A percentile compares a stretch with the other conserved stretches of the same genome.
Evolutionary conservation across 2,888 invertebrate species (phyloP).

Genomic region (Thereva nobilitata): DNA sequence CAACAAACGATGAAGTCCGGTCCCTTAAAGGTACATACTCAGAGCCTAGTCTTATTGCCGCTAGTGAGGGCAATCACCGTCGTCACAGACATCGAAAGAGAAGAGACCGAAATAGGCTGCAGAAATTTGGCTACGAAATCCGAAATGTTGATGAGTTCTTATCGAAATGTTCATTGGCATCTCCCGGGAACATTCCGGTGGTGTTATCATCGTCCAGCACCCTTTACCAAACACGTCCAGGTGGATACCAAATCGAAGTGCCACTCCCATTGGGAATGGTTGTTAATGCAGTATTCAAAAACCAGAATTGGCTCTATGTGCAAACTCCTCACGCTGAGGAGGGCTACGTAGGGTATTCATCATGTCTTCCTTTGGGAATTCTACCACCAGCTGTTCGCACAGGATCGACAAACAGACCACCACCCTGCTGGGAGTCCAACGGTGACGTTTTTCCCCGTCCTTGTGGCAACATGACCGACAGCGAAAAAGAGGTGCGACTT

Average conservation of each 20-base stretch:
- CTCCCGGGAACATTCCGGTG: constrained; percentile 84
- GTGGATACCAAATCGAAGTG: constrained; percentile 70
- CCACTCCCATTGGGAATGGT: constrained; percentile 79
- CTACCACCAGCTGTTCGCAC: constrained; percentile 61
- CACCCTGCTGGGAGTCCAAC: constrained; percentile 80
- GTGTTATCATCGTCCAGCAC: constrained; percentile 76
- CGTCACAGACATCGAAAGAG: constrained; percentile 56
- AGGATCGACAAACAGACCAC: constrained; percentile 59
- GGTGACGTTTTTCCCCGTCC: constrained; percentile 81
- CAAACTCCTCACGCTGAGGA: constrained; percentile 85
- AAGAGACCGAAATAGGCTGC: constrained; percentile 53
- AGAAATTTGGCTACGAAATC: constrained; percentile 76
- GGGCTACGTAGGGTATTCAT: constrained; percentile 77
- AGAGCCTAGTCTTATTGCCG: constrained; percentile 56
- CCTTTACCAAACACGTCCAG: constrained; percentile 73
- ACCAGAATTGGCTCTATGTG: constrained; percentile 81
- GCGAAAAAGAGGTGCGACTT: constrained; percentile 68
- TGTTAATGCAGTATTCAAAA: constrained; percentile 84
- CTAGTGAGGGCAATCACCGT: constrained; percentile 53
- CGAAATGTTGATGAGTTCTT: constrained; percentile 78
- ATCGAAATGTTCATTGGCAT: constrained; percentile 76
- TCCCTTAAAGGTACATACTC: constrained; percentile 55
- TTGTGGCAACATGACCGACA: constrained; percentile 80
- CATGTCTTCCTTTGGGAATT: constrained; percentile 78
- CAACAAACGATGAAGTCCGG: constrained; percentile 41